Conservation (phyloP, 2,888 invertebrate genomes). For the Graphium colonna region DNA sequence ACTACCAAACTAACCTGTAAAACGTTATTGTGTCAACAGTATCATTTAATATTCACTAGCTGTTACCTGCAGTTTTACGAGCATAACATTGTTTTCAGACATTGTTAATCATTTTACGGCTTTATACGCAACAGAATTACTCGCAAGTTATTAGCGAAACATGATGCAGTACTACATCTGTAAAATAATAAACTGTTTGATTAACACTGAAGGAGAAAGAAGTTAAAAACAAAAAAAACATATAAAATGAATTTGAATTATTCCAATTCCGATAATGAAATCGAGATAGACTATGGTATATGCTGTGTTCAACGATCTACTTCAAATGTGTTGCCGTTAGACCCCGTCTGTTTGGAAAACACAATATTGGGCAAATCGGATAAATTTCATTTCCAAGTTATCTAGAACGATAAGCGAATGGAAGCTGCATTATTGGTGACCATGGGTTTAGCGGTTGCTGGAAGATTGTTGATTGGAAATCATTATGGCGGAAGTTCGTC, state of each 20-base stretch:
- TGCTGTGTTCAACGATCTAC: slow-evolving; percentile 36
- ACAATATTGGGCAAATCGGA: slow-evolving; percentile 58
- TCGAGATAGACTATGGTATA: slow-evolving; percentile 39
- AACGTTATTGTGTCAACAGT: too few species aligned
- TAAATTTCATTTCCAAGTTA: slow-evolving; percentile 58
- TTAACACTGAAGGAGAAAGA: too few species aligned
- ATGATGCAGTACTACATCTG: background rate
- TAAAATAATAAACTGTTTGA: too few species aligned
- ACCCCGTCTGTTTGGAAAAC: slow-evolving; percentile 51
- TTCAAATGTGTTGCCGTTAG: slow-evolving; percentile 46
- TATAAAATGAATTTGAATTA: slow-evolving; percentile 34
- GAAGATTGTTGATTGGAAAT: slow-evolving; percentile 56
- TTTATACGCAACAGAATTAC: too few species aligned
- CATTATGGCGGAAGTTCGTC: slow-evolving; percentile 66
- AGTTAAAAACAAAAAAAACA: too few species aligned
- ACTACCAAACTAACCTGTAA: too few species aligned
- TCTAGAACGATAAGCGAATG: slow-evolving; percentile 44
- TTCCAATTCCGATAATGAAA: slow-evolving; percentile 44
- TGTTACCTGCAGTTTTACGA: too few species aligned
- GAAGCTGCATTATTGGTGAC: slow-evolving; percentile 53
- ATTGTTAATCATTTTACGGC: too few species aligned
- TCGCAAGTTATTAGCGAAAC: background rate
- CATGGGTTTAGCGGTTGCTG: slow-evolving; percentile 58
- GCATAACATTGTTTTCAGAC: too few species aligned
- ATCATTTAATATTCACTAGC: too few species aligned